Conservation (phyloP, 1,140 invertebrate species). For the Semibalanus balanoides region DNA sequence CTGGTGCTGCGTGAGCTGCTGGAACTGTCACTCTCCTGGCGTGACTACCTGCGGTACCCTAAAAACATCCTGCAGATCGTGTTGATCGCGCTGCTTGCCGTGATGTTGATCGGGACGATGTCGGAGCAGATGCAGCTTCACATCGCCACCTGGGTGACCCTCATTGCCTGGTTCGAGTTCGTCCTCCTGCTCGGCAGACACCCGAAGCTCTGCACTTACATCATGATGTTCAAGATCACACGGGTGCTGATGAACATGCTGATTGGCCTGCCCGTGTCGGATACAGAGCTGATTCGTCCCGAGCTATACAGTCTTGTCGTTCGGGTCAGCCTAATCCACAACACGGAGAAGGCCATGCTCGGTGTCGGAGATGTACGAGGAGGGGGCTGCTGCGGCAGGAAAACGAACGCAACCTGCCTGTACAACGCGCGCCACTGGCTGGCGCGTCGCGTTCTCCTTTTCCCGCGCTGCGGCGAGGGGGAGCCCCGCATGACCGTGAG, state of each 20-base stretch:
- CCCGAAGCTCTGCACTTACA: slow-evolving; percentile 43
- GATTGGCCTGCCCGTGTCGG: slow-evolving; percentile 26
- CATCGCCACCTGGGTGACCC: slow-evolving; percentile 45
- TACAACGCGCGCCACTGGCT: slow-evolving; percentile 14
- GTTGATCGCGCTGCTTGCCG: slow-evolving; percentile 43
- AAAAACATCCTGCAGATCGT: slow-evolving; percentile 22
- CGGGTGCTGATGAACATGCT: slow-evolving; percentile 26
- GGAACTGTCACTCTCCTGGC: slow-evolving; percentile 15
- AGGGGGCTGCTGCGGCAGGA: slow-evolving; percentile 4
- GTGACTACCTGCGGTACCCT: slow-evolving; percentile 14
- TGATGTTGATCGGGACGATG: slow-evolving; percentile 35
- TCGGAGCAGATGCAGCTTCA: slow-evolving; percentile 39
- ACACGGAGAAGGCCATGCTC: slow-evolving; percentile 44
- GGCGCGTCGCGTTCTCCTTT: slow-evolving; percentile 16
- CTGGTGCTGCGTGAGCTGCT: slow-evolving; percentile 12
- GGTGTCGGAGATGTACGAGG: slow-evolving; percentile 7
- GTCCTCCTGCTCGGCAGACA: slow-evolving; percentile 60
- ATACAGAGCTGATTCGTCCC: slow-evolving; percentile 31
- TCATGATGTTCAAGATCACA: slow-evolving; percentile 24
- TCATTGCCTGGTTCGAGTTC: slow-evolving; percentile 56
- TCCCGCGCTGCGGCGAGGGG: slow-evolving; percentile 15
- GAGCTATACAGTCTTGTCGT: slow-evolving; percentile 56
- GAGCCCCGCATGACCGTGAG: slow-evolving; percentile 12
- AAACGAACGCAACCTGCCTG: slow-evolving; percentile 10
- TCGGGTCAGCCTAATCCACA: slow-evolving; percentile 47